phyloP scores from a whole-genome alignment of 2,113 vertebrate genomes.

The Melospiza georgiana region DNA sequence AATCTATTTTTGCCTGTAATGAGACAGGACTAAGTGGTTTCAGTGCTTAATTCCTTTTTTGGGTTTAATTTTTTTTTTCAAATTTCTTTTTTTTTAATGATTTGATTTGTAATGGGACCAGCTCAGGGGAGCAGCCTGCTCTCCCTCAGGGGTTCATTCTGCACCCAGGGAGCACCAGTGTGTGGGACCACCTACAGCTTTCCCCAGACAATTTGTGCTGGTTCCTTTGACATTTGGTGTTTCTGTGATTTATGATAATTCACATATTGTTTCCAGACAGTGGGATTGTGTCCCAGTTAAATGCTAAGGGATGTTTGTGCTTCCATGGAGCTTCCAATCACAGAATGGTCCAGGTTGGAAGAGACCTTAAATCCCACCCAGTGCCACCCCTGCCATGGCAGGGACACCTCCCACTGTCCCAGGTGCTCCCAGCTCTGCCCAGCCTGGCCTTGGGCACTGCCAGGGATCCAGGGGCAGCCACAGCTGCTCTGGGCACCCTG shows the following conservation, averaged over 20 bases:
- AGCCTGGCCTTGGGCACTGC: no score
- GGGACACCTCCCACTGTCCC: not conserved
- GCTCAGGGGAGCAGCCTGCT: not conserved
- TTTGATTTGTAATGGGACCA: not conserved
- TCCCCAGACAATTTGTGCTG: not conserved
- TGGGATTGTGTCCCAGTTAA: not conserved
- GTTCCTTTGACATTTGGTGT: not conserved
- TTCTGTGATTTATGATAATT: not conserved
- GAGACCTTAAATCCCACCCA: not conserved
- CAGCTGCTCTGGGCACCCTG: no score
- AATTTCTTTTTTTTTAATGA: not conserved
- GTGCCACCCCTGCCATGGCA: not conserved
- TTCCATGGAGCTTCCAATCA: not conserved
- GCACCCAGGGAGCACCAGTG: fast-evolving
- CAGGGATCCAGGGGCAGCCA: no score
- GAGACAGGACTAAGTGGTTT: not conserved
- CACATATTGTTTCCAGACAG: not conserved
- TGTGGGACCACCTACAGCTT: not conserved
- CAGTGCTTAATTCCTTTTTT: not conserved
- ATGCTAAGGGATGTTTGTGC: not conserved
- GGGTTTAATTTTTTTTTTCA: not conserved
- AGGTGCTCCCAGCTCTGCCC: no score
- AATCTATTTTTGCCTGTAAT: not conserved
- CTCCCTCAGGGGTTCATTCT: not conserved
- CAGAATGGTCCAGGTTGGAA: not conserved